Base-by-base conservation (phyloP, 2,888 invertebrate genomes). In the Drosophila picticornis region DNA sequence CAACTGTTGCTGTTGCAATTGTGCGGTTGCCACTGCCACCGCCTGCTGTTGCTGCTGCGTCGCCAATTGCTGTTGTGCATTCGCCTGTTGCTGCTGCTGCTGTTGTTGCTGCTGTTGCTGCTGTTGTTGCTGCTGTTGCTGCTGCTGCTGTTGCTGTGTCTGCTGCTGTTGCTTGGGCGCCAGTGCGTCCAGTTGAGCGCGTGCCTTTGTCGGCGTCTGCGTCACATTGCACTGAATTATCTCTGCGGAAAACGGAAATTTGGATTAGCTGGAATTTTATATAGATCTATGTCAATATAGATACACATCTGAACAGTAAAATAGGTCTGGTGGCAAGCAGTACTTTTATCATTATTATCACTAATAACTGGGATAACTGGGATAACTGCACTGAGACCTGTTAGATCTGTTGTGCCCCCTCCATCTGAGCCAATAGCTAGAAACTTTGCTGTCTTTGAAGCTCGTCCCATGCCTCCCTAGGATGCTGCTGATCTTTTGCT, bases 171-270 rank as follows among this genome's bases (percentile, higher is more conserved):
- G 91, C 65, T 90, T 91, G 13, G 88, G 81, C 13, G 89, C 90
- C 38, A 95, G 94, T 62, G 94, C 94, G 72, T 95, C 95, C 76
- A 94, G 93, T 40, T 94, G 93, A 31, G 94, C 94, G 43, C 94
- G 93, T 1, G 94, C 94, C 90, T 95, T 95, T 0, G 93, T 91
- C 7, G 90, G 88, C 3, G 92, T 86, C 80, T 93, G 93, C 13
- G 92, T 88, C 56, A 93, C 92, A 76, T 92, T 92, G 77, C 93
- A 93, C 70, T 93, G 93, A 38, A 93, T 93, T 29, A 93, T 93
- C 88, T 93, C 93, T 93, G 75, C 16, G 32, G 13, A 13, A 58
- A 52, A 29, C 4, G 48, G 53, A 34, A 40, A 51, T 27, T 27
- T 5, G n/a, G 9, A 31, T 56, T 56, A 56, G 38, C 56, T 56